phyloP scores from a whole-genome alignment of 1,140 invertebrate species.

The Dryas iulia region DNA sequence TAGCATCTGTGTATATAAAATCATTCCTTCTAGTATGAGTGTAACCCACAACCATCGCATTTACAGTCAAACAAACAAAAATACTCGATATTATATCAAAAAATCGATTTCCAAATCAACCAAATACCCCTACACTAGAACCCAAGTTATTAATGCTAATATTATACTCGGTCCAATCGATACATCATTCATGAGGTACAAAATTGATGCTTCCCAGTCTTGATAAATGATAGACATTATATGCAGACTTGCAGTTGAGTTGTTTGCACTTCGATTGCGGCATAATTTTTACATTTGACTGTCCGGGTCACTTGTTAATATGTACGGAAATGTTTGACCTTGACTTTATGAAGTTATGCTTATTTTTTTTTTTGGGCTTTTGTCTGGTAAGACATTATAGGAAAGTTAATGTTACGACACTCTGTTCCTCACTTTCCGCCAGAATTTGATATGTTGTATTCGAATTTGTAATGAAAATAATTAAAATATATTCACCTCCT shows the following conservation, averaged over 20 bases:
- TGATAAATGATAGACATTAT: constrained; percentile 56
- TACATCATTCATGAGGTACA: constrained; percentile 63
- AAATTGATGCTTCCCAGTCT: constrained; percentile 45
- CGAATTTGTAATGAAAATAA: not conserved
- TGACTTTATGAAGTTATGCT: constrained; percentile 15
- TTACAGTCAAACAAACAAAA: too few relatives aligned
- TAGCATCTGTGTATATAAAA: too few relatives aligned
- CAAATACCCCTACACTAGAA: constrained; percentile 3
- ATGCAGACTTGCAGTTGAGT: constrained; percentile 58
- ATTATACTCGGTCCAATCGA: constrained; percentile 51
- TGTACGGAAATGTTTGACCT: constrained; percentile 49
- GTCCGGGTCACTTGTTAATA: constrained; percentile 55
- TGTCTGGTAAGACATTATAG: too few relatives aligned
- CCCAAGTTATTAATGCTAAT: constrained; percentile 51
- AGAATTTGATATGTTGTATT: too few relatives aligned
- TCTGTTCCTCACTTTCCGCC: too few relatives aligned
- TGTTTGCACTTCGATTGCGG: constrained; percentile 60
- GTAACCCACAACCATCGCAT: too few relatives aligned
- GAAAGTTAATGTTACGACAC: too few relatives aligned
- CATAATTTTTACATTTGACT: constrained; percentile 66
- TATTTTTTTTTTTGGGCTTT: too few relatives aligned
- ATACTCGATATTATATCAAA: not conserved
- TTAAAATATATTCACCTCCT: too few relatives aligned
- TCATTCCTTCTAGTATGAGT: too few relatives aligned
- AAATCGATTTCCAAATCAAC: not conserved